These are phyloP conservation scores for Lasius platythorax DNA, from an alignment of 2,888 invertebrate species.

Conservation along the genomic window DNA sequence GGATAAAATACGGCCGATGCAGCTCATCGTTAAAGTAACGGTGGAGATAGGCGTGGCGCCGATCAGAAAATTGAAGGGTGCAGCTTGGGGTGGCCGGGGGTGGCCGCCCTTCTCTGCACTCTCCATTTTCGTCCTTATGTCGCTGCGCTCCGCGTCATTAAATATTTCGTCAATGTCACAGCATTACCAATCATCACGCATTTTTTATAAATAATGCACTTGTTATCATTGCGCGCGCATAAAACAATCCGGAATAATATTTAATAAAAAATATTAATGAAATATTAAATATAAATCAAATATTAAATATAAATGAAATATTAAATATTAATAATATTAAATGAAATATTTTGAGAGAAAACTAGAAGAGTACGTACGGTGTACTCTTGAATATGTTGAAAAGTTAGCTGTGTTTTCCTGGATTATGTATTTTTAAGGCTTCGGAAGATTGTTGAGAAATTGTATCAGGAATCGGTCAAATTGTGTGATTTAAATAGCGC, in stretches of 20 bases:
- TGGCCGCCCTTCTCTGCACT: slow-evolving; percentile 10
- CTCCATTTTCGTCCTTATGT: background rate
- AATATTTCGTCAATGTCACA: background rate
- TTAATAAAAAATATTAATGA: background rate
- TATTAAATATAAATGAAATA: too few relatives aligned
- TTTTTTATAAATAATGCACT: background rate
- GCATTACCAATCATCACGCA: background rate
- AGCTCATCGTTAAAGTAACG: slow-evolving; percentile 71
- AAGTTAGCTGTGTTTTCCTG: background rate
- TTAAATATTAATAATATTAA: background rate
- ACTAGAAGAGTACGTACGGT: background rate
- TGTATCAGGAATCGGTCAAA: background rate
- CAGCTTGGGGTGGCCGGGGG: slow-evolving; percentile 59
- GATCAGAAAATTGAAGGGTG: slow-evolving; percentile 77
- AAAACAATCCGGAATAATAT: background rate
- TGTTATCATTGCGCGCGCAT: background rate
- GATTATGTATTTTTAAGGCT: background rate
- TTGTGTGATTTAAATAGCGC: background rate
- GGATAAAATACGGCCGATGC: slow-evolving; percentile 76
- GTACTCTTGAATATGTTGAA: background rate
- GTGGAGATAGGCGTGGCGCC: slow-evolving; percentile 79
- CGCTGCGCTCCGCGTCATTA: background rate
- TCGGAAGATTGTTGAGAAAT: background rate
- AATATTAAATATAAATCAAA: background rate
- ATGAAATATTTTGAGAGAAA: background rate